Evolutionary conservation across 2,113 vertebrate genomes (phyloP), one percentile per base, ranked within the genome.

Genomic region (Tiliqua scincoides): DNA sequence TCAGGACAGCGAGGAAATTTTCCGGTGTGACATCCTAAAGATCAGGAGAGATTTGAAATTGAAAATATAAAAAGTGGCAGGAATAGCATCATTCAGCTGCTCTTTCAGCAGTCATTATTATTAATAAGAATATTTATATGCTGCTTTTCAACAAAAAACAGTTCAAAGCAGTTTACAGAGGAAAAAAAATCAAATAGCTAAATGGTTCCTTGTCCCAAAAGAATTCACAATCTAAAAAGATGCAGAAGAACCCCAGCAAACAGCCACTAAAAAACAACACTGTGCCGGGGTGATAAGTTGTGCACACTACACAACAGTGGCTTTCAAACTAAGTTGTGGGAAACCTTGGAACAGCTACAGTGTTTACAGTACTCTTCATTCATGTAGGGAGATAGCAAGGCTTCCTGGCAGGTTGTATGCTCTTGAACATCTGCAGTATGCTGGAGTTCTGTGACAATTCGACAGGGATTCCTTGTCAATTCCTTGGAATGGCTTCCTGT

Each of bases 1-100:
- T 97, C 92, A 99, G 93, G 91, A 99, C 97, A 0, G 98, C 98
- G 91, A 99, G 96, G 95, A 99, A 99, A 91, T 98, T 98, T 35
- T 97, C 78, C 11, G 99, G 98, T n/a, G 98, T 99, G 88, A 99
- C 99, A 75, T 95, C 95, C 98, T 99, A 88, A 79, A 32, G 76
- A 90, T 89, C 77, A 74, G 83, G 12, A 85, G 30, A 85, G 85
- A 83, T 71, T 81, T 2, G 61, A 83, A 37, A 75, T 79, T 82
- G 59, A 72, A 68, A 32, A 9, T 37, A 37, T 77, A 48, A 37
- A 48, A 57, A 9, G 35, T 37, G 32, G n/a, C 15, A 63, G 40
- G 59, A 63, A 73, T 2, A 18, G 57, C n/a, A 65, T n/a, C 1
- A 37, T 32, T 25, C 43, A 48, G 43, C 4, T 48, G 43, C 48